phyloP scores from a whole-genome alignment of 2,888 invertebrate genomes.

The Parasteatoda lunata region DNA sequence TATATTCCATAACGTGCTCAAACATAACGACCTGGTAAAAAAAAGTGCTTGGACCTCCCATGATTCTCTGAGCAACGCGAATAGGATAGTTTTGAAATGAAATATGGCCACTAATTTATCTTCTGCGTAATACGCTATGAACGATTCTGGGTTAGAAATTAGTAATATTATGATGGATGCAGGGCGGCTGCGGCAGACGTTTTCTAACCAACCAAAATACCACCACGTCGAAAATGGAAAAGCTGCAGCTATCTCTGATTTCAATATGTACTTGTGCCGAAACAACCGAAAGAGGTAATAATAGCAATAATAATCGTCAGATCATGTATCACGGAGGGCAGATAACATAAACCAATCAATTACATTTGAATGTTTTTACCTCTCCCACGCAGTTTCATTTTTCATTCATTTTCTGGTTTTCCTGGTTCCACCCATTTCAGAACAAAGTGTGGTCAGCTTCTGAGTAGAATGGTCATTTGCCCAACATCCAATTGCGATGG shows the following conservation, averaged over 20 bases:
- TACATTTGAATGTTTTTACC: conserved; percentile 19
- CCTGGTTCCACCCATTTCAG: neutral
- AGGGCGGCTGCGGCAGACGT: neutral
- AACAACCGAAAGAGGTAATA: neutral
- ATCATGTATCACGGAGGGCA: conserved; percentile 35
- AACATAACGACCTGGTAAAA: neutral
- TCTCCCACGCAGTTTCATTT: conserved; percentile 39
- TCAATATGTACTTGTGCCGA: neutral
- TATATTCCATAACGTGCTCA: neutral
- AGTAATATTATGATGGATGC: conserved; percentile 28
- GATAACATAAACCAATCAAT: conserved; percentile 35
- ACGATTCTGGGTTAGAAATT: conserved; percentile 9
- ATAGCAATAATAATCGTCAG: conserved; percentile 26
- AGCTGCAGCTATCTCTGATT: neutral
- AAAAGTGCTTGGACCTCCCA: conserved; percentile 31
- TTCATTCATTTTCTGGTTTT: neutral
- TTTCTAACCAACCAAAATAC: neutral
- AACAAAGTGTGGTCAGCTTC: neutral
- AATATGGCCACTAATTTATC: conserved; percentile 21
- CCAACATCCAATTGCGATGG: neutral
- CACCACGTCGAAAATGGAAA: neutral
- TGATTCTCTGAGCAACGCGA: conserved; percentile 7
- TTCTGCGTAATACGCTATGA: conserved; percentile 28
- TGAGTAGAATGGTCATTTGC: neutral
- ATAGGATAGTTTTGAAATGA: neutral